Evolutionary conservation across 2,888 invertebrate genomes (phyloP), one percentile per base, ranked within the genome.

Genomic region (Drosophila buzzatii): DNA sequence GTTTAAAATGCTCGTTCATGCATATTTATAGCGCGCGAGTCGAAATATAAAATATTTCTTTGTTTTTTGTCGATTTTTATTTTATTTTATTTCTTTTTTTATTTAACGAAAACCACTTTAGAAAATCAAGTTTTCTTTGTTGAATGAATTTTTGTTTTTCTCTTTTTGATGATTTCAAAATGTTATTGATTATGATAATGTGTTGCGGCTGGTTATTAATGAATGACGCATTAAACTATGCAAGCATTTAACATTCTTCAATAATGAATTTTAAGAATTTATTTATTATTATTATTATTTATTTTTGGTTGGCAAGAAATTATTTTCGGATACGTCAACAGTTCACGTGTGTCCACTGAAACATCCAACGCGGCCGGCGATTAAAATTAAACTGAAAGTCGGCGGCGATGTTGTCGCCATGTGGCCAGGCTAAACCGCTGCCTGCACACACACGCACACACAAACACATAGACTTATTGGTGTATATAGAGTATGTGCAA

Each of bases 51-150:
- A 64, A 70, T 75, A 65, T 66, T 66, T 64, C 20, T 51, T 33
- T 33, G 33, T 33, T 66, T 64, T 12, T 16, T 6, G n/a, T 18
- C 33, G 33, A 33, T 49, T 27, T 47, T 14, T 14, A 35, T 61
- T 27, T 27, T 27, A 27, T 27, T 27, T 23, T 23, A 23, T 23
- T 23, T 23, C 3, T 23, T 27, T 27, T 27, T 5, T 27, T 27
- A 5, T 6, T 47, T 55, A 55, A 23, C n/a, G 33, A 60, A 73
- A 77, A 66, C 70, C 75, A 81, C 66, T 83, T 76, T 63, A 71
- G 69, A 72, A 82, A 85, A 85, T 87, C 83, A 77, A 87, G 83
- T 67, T 76, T 87, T 85, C 77, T 75, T 85, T 79, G 79, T 79
- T 70, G 51, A 18, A 65, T 56, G 31, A 6, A 65, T 56, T 45